phyloP scores from a whole-genome alignment of 2,888 invertebrate genomes.

The Stenoptilia bipunctidactyla region DNA sequence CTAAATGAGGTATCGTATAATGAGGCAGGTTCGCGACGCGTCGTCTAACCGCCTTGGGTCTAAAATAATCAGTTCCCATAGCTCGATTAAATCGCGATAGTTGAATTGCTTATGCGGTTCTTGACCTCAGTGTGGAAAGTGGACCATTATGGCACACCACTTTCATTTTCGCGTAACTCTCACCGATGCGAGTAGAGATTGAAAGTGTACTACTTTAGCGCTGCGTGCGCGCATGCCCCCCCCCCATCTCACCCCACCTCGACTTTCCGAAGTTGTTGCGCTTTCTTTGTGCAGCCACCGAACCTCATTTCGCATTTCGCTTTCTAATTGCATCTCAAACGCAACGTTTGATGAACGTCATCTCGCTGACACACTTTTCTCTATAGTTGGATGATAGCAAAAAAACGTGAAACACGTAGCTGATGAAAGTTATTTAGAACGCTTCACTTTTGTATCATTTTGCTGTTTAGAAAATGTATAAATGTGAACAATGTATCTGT shows the following conservation, averaged over 20 bases:
- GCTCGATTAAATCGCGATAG: background rate
- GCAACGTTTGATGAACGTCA: slow-evolving; percentile 44
- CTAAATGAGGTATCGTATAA: too few species aligned
- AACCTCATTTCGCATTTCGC: slow-evolving; percentile 58
- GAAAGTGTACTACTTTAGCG: slow-evolving; percentile 65
- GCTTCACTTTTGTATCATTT: slow-evolving; percentile 6
- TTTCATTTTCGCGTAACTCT: slow-evolving; percentile 75
- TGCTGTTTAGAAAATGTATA: slow-evolving; percentile 13
- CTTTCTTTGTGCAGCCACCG: slow-evolving; percentile 47
- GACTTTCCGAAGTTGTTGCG: slow-evolving; percentile 58
- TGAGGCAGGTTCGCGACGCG: too few species aligned
- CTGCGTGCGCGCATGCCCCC: slow-evolving; percentile 57
- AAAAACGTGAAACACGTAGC: background rate
- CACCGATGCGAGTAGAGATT: slow-evolving; percentile 60
- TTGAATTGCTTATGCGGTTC: slow-evolving; percentile 28
- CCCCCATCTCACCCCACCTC: slow-evolving; percentile 25
- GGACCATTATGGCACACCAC: slow-evolving; percentile 69
- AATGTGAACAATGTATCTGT: too few species aligned
- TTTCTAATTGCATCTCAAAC: slow-evolving; percentile 69
- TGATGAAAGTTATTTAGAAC: background rate
- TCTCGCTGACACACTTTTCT: slow-evolving; percentile 48
- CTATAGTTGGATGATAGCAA: slow-evolving; percentile 18
- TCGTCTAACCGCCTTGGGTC: background rate
- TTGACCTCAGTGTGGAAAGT: slow-evolving; percentile 64
- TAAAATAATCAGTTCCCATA: background rate